Base-by-base conservation (phyloP, 2,888 invertebrate species). In the Aromia moschata region DNA sequence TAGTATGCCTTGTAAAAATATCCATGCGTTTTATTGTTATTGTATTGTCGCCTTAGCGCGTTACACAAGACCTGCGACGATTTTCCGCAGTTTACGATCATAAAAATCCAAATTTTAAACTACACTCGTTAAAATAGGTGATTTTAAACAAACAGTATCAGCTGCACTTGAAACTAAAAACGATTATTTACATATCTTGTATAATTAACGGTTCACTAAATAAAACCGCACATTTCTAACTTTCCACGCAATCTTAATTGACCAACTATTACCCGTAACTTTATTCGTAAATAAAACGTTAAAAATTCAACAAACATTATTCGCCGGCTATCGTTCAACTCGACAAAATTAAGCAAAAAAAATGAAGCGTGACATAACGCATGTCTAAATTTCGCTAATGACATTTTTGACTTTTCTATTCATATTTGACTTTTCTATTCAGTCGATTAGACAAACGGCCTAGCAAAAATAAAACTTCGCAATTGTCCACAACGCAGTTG, bases 401-500 rank as follows among this genome's bases (percentile, higher is more conserved):
- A n/a, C n/a, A n/a, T n/a, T n/a, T n/a, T n/a, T n/a, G n/a, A n/a
- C n/a, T n/a, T n/a, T n/a, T n/a, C n/a, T n/a, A n/a, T n/a, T n/a
- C n/a, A n/a, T n/a, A n/a, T n/a, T n/a, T n/a, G n/a, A n/a, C n/a
- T n/a, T n/a, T n/a, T n/a, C n/a, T n/a, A n/a, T 25, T 5, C 7
- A 25, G 7, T 25, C 7, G 25, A 25, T 25, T 33, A 33, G 11
- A 33, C 33, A 33, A 33, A 33, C 11, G n/a, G 33, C 11, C 33
- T 38, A n/a, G n/a, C 14, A 17, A 49, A 38, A 36, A 9, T 46
- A 16, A 15, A 15, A 17, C 2, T 47, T 12, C 18, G 18, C n/a
- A 20, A 49, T 49, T 38, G 37, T 15, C 38, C 15, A 10, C 15
- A 49, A 12, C n/a, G n/a, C 12, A 47, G 47, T 33, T 20, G 49